phyloP scores from a whole-genome alignment of 2,888 invertebrate species.

The Mimumesa dahlbomi region DNA sequence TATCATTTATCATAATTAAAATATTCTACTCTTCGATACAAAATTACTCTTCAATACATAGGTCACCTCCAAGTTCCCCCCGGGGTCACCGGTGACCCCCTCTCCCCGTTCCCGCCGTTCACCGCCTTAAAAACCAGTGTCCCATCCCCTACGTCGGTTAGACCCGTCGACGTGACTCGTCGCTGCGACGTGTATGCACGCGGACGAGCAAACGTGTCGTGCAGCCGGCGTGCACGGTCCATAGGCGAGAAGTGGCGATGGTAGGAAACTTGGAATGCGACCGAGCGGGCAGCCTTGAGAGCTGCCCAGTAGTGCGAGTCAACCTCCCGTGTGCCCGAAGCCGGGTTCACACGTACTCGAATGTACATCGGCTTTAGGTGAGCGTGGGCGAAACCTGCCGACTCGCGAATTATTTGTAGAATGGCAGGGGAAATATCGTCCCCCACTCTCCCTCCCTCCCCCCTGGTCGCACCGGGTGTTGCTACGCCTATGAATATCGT shows the following conservation, averaged over 20 bases:
- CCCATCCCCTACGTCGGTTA: conserved; percentile 7
- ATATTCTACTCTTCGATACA: too few species aligned
- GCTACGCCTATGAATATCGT: too few species aligned
- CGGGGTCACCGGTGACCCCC: too few species aligned
- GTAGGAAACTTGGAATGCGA: conserved; percentile 72
- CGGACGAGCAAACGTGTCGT: not conserved
- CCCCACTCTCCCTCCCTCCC: too few species aligned
- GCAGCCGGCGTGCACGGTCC: not conserved
- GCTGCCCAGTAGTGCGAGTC: conserved; percentile 73
- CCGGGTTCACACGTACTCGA: conserved; percentile 23
- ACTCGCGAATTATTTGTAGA: conserved; percentile 1
- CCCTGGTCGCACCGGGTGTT: too few species aligned
- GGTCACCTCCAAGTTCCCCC: too few species aligned
- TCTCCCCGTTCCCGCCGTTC: too few species aligned
- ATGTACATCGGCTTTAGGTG: conserved; percentile 16
- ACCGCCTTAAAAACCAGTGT: too few species aligned
- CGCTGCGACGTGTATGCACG: conserved; percentile 7
- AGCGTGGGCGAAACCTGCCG: conserved; percentile 6
- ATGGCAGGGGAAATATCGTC: not conserved
- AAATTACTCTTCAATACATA: too few species aligned
- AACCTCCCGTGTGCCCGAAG: conserved; percentile 60
- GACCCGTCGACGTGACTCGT: conserved; percentile 21
- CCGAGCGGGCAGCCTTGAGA: conserved; percentile 75
- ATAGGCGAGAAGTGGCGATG: conserved; percentile 48
- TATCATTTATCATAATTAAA: too few species aligned